Percentiles rank a stretch among this genome's conserved stretches.
These are phyloP conservation scores for Corythaixoides concolor DNA, from an alignment of 2,113 vertebrate species.

Conservation along the genomic window DNA sequence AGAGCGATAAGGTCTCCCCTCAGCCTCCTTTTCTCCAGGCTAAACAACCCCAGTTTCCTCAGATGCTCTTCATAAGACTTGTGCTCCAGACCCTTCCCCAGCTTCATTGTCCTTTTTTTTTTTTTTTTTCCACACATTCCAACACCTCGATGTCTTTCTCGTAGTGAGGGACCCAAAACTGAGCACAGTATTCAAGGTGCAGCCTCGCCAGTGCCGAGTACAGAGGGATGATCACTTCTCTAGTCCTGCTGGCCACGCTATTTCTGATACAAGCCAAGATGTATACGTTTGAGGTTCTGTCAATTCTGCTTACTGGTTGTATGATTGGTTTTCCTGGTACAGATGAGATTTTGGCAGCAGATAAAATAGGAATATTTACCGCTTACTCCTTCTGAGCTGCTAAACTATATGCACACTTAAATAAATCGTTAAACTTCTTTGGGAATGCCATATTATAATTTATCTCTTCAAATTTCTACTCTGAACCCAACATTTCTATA, in stretches of 20 bases:
- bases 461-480: neutral
- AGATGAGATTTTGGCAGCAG: neutral
- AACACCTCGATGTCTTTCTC: neutral
- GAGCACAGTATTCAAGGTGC: too few species aligned
- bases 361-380: neutral
- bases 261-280: neutral
- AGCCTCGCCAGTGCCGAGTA: too few species aligned
- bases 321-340: neutral
- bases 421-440: neutral
- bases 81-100: neutral
- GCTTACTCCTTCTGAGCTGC: neutral
- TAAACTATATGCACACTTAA: neutral
- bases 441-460: neutral
- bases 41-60: neutral
- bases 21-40: neutral
- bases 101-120: neutral
- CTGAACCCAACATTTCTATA: neutral
- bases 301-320: neutral
- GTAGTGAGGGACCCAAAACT: accelerated
- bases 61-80: neutral
- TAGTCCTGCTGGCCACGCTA: too few species aligned
- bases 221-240: too few species aligned
- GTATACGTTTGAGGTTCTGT: neutral
- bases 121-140: too few species aligned
- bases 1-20: too few species aligned